Evolutionary conservation across 2,888 invertebrate species (phyloP), one percentile per base, ranked within the genome.

Genomic region (Platycheirus rosarum): DNA sequence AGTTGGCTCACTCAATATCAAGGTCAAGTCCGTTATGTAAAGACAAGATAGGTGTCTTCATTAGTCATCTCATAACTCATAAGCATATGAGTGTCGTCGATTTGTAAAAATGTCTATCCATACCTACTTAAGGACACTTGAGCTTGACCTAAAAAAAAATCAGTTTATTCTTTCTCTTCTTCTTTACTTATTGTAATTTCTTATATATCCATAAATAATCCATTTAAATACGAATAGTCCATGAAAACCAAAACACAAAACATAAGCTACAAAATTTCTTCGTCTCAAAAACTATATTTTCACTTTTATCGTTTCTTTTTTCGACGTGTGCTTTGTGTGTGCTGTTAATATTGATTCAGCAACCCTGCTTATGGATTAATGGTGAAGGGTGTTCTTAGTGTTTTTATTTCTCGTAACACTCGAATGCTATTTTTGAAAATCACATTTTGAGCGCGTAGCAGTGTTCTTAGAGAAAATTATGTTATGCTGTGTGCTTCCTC

Each of bases 101-200:
- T 57, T 57, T 40, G 57, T 40, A 6, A 40, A n/a, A 40, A 40
- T 14, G 35, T 23, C 20, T 32, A 51, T 71, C 20, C 11, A 3
- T 9, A 48, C 37, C 42, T 48, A 55, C 26, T 37, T 29, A 44
- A 66, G 16, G 44, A 60, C 16, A 29, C 51, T 44, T 23, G 42
- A 53, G 23, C 18, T 4, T 53, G 73, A 73, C 65, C 73, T 55
- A 37, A 49, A n/a, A n/a, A n/a, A n/a, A n/a, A 65, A 63, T 70
- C 46, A 18, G n/a, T 44, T 49, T 53, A 53, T 42, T 20, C 32
- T n/a, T 63, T 18, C 8, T 42, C 40, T 18, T 49, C 11, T 23
- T 42, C 29, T 32, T 60, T 65, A 40, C 60, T n/a, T 40, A 23
- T 48, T 29, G 53, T 60, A 37, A 76, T 62, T 62, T 62, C 26